phyloP scores from a whole-genome alignment of 2,797 vertebrate genomes.

The Pogoniulus pusillus region DNA sequence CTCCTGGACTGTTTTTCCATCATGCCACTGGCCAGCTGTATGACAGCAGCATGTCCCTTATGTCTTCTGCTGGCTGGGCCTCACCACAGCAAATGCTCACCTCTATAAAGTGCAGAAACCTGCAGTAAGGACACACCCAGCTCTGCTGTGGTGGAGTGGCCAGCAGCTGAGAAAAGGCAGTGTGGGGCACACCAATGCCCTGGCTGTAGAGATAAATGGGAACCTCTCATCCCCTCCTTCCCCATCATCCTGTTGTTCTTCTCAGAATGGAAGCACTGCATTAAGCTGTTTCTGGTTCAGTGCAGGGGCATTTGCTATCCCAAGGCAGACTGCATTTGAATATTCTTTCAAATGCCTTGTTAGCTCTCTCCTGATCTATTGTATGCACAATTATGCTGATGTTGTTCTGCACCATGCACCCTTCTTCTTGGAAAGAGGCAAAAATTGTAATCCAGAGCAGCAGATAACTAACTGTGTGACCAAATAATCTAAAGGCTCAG shows the following conservation, averaged over 20 bases:
- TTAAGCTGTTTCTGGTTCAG: constrained; percentile 54
- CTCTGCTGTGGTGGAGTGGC: not conserved
- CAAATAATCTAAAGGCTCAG: fast-evolving
- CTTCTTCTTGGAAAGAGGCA: not conserved
- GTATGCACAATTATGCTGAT: not conserved
- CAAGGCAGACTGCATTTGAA: constrained; percentile 15
- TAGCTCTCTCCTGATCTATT: constrained; percentile 12
- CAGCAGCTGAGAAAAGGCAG: not conserved
- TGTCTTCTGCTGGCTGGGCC: not conserved
- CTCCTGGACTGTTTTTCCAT: not conserved
- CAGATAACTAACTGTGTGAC: not conserved
- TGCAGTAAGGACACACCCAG: not conserved
- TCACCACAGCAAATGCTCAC: fast-evolving
- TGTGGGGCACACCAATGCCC: not conserved
- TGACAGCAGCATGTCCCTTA: not conserved
- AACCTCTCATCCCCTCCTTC: not conserved
- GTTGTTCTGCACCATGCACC: not conserved
- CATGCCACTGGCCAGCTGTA: not conserved
- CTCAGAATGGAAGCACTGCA: not conserved
- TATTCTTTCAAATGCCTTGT: constrained; percentile 23
- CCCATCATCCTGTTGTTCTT: not conserved
- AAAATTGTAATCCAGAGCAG: not conserved
- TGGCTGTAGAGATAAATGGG: not conserved
- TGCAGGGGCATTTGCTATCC: not conserved
- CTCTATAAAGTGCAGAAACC: not conserved